These are phyloP conservation scores for Alauda arvensis DNA, from an alignment of 2,797 vertebrate genomes.

Conservation along the genomic window DNA sequence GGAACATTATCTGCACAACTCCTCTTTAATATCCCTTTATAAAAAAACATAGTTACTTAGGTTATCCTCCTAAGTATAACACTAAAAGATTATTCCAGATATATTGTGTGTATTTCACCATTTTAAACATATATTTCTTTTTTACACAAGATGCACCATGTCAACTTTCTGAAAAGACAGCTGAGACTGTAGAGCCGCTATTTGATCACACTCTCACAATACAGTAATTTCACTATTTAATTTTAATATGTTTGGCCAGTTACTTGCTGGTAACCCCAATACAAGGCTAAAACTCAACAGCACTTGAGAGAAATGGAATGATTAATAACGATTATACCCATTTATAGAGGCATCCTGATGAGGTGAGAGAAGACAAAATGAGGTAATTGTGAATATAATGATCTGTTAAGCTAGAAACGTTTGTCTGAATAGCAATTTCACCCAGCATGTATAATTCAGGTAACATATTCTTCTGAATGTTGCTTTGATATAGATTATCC, in stretches of 20 bases:
- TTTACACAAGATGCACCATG: background rate
- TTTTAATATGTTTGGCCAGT: background rate
- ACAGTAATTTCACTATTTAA: background rate
- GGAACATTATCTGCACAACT: background rate
- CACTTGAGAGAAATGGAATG: background rate
- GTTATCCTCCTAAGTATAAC: background rate
- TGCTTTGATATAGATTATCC: slow-evolving; percentile 12
- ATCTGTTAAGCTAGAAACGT: background rate
- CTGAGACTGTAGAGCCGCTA: background rate
- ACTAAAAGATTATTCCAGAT: background rate
- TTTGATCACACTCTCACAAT: background rate
- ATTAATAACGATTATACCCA: background rate
- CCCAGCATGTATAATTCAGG: background rate
- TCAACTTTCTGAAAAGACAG: background rate
- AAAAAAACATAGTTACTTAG: background rate
- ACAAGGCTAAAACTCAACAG: background rate
- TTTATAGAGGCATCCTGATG: slow-evolving; percentile 5
- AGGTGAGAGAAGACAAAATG: slow-evolving; percentile 17
- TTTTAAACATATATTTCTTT: background rate
- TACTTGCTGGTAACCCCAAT: background rate
- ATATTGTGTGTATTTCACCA: background rate
- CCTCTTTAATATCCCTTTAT: background rate
- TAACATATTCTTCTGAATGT: background rate
- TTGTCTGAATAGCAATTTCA: slow-evolving; percentile 31
- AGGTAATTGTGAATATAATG: slow-evolving; percentile 23